Evolutionary conservation across 2,113 vertebrate species (phyloP).

Genomic region (Sceloporus undulatus): DNA sequence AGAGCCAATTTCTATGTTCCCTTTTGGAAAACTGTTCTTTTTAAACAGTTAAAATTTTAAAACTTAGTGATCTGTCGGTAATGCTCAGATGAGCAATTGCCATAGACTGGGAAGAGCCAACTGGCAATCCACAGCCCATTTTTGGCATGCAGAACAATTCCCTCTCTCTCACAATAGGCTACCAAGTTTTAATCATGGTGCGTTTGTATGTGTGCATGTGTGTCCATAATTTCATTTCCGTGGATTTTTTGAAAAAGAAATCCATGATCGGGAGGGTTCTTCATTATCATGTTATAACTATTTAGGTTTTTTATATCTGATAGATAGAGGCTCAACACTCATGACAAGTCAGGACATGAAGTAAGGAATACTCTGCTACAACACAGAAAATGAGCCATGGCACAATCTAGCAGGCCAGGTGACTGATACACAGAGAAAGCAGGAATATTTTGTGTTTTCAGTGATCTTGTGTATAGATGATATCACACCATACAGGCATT

Average conservation of each 20-base stretch:
- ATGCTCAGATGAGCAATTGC: background rate
- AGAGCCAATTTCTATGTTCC: background rate
- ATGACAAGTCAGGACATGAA: background rate
- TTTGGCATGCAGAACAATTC: background rate
- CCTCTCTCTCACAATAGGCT: background rate
- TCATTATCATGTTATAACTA: background rate
- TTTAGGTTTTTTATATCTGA: background rate
- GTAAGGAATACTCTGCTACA: background rate
- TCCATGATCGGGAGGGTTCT: too few relatives aligned
- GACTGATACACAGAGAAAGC: too few relatives aligned
- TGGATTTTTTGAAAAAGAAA: too few relatives aligned
- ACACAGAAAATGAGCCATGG: background rate
- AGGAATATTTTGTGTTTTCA: too few relatives aligned
- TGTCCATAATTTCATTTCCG: too few relatives aligned
- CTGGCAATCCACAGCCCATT: background rate
- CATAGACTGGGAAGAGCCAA: background rate
- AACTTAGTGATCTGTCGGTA: background rate
- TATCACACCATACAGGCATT: too few relatives aligned
- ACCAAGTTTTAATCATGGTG: background rate
- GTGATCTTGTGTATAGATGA: too few relatives aligned
- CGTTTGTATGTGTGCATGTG: too few relatives aligned
- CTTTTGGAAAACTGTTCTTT: background rate
- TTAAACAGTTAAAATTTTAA: background rate
- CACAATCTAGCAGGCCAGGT: too few relatives aligned
- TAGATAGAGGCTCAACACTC: background rate